Base-by-base conservation (phyloP, 2,797 vertebrate species). In the Leuciscus waleckii region DNA sequence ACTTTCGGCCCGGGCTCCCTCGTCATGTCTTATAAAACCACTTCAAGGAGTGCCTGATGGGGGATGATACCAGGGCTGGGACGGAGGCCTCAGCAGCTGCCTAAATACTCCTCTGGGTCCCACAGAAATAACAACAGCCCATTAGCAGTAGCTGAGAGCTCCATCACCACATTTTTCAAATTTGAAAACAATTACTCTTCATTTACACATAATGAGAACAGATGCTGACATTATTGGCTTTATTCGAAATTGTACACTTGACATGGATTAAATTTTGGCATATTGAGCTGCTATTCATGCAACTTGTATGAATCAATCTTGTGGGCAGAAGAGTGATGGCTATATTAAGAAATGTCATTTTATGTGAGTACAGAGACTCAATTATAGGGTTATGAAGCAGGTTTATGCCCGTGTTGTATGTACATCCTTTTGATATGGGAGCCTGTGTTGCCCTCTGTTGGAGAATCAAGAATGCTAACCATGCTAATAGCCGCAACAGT, bases 11-110 rank as follows among this genome's bases (percentile, higher is more conserved):
- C 17, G 91, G 90, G 91, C 89, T 85, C 93, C 92, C 93, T 92
- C 89, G 89, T 93, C 93, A 91, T 94, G 93, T 95, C 94, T 94
- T 93, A 93, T 92, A 92, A 94, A 94, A 94, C 94, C 95, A 96
- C 95, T 95, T 95, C 92, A 95, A 94, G 92, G 82, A 89, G 83
- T 87, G 87, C 85, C 89, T 89, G 90, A 93, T 93, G 94, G 92
- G 91, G 93, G 92, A 93, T 82, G 94, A 96, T 95, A 94, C 93
- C 92, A 86, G 92, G 85, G 63, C 89, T 83, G 91, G 75, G 79
- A 92, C 83, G 87, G 92, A 92, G 92, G 92, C 91, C 92, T 87
- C 86, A 43, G 89, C 90, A 79, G 65, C 70, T 91, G 93, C 89
- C 89, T 91, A 86, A 92, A 91, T 65, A 90, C 93, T 93, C 91